Percentiles rank a stretch among this genome's conserved stretches.
These are phyloP conservation scores for Fabriciana adippe DNA, from an alignment of 2,888 invertebrate genomes.

Conservation along the genomic window DNA sequence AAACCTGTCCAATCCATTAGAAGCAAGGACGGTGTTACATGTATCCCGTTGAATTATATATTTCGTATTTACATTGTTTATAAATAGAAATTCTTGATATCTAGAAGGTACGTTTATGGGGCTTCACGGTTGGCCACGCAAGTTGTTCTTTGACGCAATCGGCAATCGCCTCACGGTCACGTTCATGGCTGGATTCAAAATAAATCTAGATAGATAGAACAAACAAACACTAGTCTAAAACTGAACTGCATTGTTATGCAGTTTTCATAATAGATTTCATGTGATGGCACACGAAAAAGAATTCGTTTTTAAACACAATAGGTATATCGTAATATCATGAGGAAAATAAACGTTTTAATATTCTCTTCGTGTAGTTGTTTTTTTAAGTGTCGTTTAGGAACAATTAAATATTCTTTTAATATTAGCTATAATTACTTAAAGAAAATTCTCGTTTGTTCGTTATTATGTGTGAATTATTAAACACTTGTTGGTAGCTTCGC, in stretches of 20 bases:
- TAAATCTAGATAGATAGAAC: constrained; percentile 24
- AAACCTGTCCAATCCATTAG: constrained; percentile 25
- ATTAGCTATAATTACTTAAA: too few species aligned
- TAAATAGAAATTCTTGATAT: constrained; percentile 52
- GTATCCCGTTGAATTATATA: constrained; percentile 40
- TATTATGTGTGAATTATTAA: constrained; percentile 20
- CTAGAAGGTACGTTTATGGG: constrained; percentile 50
- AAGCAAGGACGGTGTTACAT: constrained; percentile 19
- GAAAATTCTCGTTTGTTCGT: neutral
- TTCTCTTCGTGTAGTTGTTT: too few species aligned
- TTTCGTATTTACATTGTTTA: constrained; percentile 43
- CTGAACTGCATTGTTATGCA: constrained; percentile 28
- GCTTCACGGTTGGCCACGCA: constrained; percentile 61
- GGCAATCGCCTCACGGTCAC: constrained; percentile 66
- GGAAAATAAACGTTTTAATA: too few species aligned
- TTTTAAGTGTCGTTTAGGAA: too few species aligned
- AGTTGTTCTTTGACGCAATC: constrained; percentile 53
- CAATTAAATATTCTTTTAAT: too few species aligned
- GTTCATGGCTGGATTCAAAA: constrained; percentile 58
- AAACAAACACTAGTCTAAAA: constrained; percentile 12
- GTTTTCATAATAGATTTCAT: neutral
- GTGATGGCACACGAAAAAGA: neutral
- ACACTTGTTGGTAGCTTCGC: neutral
- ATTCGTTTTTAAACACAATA: neutral
- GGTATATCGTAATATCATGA: too few species aligned